Percentiles rank a stretch among this genome's conserved stretches.
phyloP scores from a whole-genome alignment of 2,113 vertebrate genomes.

The Climacteris rufus region DNA sequence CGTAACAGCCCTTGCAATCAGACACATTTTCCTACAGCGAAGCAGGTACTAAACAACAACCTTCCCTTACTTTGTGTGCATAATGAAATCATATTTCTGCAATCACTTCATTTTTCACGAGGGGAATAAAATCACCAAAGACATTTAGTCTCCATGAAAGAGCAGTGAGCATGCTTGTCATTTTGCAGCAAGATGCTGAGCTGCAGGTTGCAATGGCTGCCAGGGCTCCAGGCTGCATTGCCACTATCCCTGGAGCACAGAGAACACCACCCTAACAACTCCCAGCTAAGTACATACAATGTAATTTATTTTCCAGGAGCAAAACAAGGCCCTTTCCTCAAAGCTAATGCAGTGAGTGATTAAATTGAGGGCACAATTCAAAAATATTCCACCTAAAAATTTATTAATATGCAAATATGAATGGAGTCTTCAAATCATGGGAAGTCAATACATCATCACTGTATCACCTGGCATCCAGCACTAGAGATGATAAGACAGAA shows the following conservation, averaged over 20 bases:
- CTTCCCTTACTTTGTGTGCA: neutral
- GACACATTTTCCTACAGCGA: neutral
- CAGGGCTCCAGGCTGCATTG: neutral
- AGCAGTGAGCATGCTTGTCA: neutral
- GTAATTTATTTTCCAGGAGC: neutral
- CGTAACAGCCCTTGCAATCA: neutral
- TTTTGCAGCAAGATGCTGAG: neutral
- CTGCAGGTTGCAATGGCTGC: neutral
- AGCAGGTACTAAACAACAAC: neutral
- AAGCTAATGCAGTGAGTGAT: neutral
- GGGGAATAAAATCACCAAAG: neutral
- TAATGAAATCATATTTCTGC: neutral
- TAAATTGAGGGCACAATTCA: neutral
- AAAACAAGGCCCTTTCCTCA: rapidly evolving
- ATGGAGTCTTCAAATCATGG: neutral
- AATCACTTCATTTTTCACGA: neutral
- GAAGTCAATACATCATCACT: neutral
- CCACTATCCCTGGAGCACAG: neutral
- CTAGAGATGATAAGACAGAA: neutral
- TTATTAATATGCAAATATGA: neutral
- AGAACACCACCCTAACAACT: neutral
- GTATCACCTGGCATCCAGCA: neutral
- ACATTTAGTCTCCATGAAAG: neutral
- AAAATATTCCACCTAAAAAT: neutral
- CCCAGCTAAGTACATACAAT: neutral